Conservation (phyloP, 2,888 invertebrate species). For the Synanthedon vespiformis region DNA sequence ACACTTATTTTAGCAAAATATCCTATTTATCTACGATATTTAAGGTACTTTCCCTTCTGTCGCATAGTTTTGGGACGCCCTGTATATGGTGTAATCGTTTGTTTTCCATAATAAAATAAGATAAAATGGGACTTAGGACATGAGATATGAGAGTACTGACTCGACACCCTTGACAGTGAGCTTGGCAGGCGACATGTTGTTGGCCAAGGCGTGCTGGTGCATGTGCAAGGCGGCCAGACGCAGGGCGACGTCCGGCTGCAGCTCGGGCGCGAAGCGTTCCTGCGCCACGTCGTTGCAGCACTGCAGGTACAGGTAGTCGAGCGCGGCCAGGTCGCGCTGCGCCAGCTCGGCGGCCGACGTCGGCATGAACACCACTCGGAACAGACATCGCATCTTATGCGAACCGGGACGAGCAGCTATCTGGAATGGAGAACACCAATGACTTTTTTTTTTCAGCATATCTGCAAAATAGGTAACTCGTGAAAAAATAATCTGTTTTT, state of each 20-base stretch:
- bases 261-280: slow-evolving; percentile 89
- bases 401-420: slow-evolving; percentile 92
- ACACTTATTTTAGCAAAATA: no score
- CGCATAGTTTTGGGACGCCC: no score
- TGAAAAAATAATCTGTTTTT: no score
- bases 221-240: slow-evolving; percentile 90
- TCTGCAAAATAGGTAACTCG: no score
- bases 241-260: slow-evolving; percentile 85
- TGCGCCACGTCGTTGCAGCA: slow-evolving; percentile 95
- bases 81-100: no score
- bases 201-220: slow-evolving; percentile 88
- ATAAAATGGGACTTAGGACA: no score
- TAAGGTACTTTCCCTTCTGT: no score
- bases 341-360: slow-evolving; percentile 86
- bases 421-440: no score
- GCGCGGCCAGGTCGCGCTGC: slow-evolving; percentile 83
- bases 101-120: no score
- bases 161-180: slow-evolving; percentile 87
- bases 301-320: slow-evolving; percentile 91
- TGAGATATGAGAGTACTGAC: slow-evolving; percentile 68
- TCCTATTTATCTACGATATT: no score
- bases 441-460: no score
- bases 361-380: slow-evolving; percentile 91
- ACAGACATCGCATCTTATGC: slow-evolving; percentile 89
- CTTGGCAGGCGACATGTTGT: slow-evolving; percentile 82